Base-by-base conservation (phyloP, 2,113 vertebrate species). In the Ceyx margarethae region DNA sequence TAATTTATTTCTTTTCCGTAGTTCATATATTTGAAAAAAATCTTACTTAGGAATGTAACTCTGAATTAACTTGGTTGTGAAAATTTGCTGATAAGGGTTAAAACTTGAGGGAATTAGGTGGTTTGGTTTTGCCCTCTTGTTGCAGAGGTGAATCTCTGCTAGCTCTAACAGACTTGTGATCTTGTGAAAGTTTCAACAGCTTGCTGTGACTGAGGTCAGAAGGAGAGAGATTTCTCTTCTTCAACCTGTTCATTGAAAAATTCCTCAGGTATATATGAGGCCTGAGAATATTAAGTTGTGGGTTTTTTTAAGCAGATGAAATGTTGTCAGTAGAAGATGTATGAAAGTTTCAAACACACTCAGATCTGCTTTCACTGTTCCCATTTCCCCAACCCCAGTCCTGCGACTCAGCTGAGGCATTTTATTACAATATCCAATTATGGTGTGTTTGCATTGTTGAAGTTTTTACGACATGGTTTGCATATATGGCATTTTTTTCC, bases 201-300 rank as follows among this genome's bases (percentile, higher is more conserved):
- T 78, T 71, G 12, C 46, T 76, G 15, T 80, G 42, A 53, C 21
- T 73, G 53, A 71, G 13, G 22, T 71, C 40, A 71, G 19, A 62
- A 62, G 15, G 18, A 14, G 28, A 18, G 15, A 21, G 25, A 9
- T 68, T 78, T 79, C 23, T 66, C 8, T 42, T 46, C 19, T 82
- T 87, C 33, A 84, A 84, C 7, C 11, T 0, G 0, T 69, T 71
- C 31, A 11, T 50, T 91, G 6, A 18, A 71, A 83, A 68, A 6
- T 3, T 3, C 3, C 1, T 3, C 8, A 12, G 7, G 1, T 62
- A 11, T 43, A 14, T 62, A 40, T 33, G 13, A 71, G 48, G 11
- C 23, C 15, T 17, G 22, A 25, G 19, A 83, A 85, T 54, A 54
- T 46, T 66, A 10, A 35, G 26, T 42, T 31, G n/a, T 43, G 45